Evolutionary conservation across 2,888 invertebrate species (phyloP), one percentile per base, ranked within the genome.

Genomic region (Cylloceria caligata): DNA sequence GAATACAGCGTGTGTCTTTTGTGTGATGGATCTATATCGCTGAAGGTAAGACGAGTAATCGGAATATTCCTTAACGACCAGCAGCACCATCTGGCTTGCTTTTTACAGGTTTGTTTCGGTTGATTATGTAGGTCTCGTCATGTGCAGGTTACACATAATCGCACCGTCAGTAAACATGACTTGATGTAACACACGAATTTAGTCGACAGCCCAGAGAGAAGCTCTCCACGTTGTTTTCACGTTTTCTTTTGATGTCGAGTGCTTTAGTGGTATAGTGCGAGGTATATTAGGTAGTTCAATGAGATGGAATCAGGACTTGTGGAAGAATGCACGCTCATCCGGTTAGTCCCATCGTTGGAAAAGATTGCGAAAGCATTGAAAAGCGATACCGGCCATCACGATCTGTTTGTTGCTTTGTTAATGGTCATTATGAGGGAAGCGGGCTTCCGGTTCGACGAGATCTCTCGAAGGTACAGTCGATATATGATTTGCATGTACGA

Each of bases 341-440:
- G 80, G 55, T 77, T 90, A 55, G 84, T 89, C 13, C 87, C 89
- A 2, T 85, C 81, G n/a, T 79, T 92, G 45, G 83, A 86, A 39
- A 60, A 75, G 3, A 67, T 87, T 34, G 67, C 87, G 6, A 78
- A 67, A 30, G 75, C 82, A 39, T 83, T 92, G 6, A 78, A 75
- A 7, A 74, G 82, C 11, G 82, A 86, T 83, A 85, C 89, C 0
- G 86, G 72, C 11, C 89, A 88, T 71, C 89, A 89, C 67, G 91
- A 92, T 79, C 85, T 89, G 80, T 42, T 92, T 1, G 84, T 91
- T 76, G 89, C 88, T 9, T 80, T 91, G 47, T 78, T 89, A 27
- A 88, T 90, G 52, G 86, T 90, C 36, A 45, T 92, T 1, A 86
- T 90, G 84, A 79, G 84, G 13, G 92, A 92, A 71, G 86, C 80